A percentile compares a stretch with the other conserved stretches of the same genome.
These are phyloP conservation scores for Vanacampus margaritifer DNA, from an alignment of 2,113 vertebrate genomes.

Conservation along the genomic window DNA sequence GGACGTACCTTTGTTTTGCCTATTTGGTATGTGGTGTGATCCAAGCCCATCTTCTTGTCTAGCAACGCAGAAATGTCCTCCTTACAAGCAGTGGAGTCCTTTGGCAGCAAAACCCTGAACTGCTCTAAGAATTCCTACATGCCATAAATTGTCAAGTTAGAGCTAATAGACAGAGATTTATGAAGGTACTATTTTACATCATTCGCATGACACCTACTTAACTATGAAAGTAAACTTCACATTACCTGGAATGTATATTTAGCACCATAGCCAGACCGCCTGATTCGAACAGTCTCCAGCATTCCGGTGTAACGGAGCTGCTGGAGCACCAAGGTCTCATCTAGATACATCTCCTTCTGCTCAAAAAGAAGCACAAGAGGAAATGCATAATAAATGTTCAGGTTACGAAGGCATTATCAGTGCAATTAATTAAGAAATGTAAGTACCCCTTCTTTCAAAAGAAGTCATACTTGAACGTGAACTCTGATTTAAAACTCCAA, in stretches of 20 bases:
- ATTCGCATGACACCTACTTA: not conserved
- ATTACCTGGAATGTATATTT: constrained; percentile 95
- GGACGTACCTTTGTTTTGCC: constrained; percentile 90
- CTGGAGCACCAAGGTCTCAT: constrained; percentile 89
- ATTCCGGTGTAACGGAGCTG: constrained; percentile 97
- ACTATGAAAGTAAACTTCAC: not conserved
- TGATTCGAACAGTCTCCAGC: constrained; percentile 95
- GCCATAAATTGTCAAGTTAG: not conserved
- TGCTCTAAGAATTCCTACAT: constrained; percentile 88
- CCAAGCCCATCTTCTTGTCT: constrained; percentile 78
- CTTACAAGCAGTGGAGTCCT: constrained; percentile 73
- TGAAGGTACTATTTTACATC: not conserved
- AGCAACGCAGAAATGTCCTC: constrained; percentile 81
- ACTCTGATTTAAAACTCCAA: not conserved
- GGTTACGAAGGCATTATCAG: not conserved
- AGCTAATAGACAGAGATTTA: not conserved
- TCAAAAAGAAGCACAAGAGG: constrained; percentile 20
- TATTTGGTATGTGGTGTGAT: constrained; percentile 87
- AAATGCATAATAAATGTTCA: not conserved
- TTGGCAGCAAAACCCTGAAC: constrained; percentile 89
- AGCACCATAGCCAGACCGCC: constrained; percentile 93
- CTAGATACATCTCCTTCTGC: constrained; percentile 90
- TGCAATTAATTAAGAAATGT: not conserved
- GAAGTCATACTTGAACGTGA: not conserved
- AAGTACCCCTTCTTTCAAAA: not conserved